phyloP scores from a whole-genome alignment of 1,140 invertebrate species.

The Archegozetes longisetosus region DNA sequence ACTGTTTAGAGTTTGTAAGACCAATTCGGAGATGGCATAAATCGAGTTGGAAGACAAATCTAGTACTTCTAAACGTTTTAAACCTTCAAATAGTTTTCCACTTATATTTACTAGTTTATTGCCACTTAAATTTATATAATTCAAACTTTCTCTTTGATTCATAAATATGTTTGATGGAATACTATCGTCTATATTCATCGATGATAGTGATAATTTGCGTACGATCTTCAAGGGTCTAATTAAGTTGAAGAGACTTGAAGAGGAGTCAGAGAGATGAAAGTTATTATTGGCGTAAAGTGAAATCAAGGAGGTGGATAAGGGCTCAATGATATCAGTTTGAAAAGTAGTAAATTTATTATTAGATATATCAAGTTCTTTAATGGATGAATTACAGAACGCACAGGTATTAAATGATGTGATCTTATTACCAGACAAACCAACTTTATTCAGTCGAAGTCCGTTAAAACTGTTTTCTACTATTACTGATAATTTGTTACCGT shows the following conservation, averaged over 20 bases:
- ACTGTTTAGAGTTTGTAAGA: neutral
- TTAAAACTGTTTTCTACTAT: conserved; percentile 52
- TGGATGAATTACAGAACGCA: conserved; percentile 47
- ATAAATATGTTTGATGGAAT: conserved; percentile 20
- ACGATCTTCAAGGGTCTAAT: conserved; percentile 39
- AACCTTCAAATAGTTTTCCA: conserved; percentile 35
- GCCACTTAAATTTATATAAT: conserved; percentile 23
- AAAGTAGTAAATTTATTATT: conserved; percentile 53
- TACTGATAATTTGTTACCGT: conserved; percentile 52
- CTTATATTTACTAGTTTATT: conserved; percentile 39
- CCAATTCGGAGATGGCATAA: neutral
- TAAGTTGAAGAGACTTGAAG: conserved; percentile 31
- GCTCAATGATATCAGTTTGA: conserved; percentile 40
- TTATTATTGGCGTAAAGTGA: conserved; percentile 50
- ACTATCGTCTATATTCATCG: conserved; percentile 13
- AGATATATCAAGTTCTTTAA: conserved; percentile 45
- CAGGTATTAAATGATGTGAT: conserved; percentile 44
- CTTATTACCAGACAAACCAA: conserved; percentile 48
- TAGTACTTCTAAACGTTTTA: conserved; percentile 19
- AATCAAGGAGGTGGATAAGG: conserved; percentile 40
- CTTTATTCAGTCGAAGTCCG: conserved; percentile 32
- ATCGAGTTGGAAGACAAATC: conserved; percentile 14
- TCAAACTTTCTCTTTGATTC: conserved; percentile 14
- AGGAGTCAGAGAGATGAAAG: conserved; percentile 25
- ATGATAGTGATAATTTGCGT: conserved; percentile 38